Percentiles rank a stretch among this genome's conserved stretches.
phyloP scores from a whole-genome alignment of 2,113 vertebrate species.

The Callocephalon fimbriatum region DNA sequence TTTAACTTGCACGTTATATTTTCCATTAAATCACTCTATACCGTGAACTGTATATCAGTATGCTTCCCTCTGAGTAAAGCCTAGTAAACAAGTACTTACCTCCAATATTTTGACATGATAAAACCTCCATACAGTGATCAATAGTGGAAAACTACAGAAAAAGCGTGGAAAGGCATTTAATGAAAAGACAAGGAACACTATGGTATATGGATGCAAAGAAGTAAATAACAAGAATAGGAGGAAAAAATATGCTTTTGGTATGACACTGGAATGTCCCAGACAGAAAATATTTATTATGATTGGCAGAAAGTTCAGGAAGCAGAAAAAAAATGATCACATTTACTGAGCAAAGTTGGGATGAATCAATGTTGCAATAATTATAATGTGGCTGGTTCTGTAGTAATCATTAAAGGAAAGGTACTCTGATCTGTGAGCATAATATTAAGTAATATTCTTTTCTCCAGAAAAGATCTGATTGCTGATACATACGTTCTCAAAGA shows the following conservation, averaged over 20 bases:
- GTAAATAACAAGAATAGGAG: neutral
- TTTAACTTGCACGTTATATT: neutral
- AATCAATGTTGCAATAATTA: neutral
- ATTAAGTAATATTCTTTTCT: slow-evolving; percentile 1
- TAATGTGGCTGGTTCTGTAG: neutral
- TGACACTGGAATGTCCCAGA: neutral
- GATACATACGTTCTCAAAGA: neutral
- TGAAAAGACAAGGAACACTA: neutral
- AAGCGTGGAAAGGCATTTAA: neutral
- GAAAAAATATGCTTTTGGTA: neutral
- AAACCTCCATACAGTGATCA: neutral
- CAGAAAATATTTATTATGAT: neutral
- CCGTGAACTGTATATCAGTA: neutral
- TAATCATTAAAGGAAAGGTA: neutral
- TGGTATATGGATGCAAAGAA: neutral
- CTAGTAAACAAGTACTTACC: neutral
- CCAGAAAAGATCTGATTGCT: neutral
- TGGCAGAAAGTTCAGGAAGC: neutral
- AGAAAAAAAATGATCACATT: neutral
- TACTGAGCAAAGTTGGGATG: neutral
- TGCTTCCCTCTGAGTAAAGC: neutral
- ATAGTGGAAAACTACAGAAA: neutral
- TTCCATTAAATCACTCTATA: neutral
- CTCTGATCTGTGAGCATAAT: neutral
- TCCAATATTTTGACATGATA: neutral